Percentiles rank a stretch among this genome's conserved stretches.
Evolutionary conservation across 2,113 vertebrate species (phyloP).

Genomic region (Phylloscopus trochiloides): DNA sequence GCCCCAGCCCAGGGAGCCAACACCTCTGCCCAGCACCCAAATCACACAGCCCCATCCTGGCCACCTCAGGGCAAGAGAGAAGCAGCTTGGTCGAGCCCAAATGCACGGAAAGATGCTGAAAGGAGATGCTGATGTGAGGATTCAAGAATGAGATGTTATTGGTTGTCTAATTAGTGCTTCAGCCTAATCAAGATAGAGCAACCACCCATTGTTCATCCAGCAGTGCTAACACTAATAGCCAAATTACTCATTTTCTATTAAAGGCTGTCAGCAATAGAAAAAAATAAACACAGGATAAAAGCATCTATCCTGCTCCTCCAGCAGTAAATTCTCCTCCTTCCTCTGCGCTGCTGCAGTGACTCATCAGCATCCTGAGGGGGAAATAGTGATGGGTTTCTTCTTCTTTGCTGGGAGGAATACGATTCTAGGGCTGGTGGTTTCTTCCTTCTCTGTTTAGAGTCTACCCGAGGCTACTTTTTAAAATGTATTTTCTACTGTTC

Average conservation of each 20-base stretch:
- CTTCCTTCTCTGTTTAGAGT: neutral
- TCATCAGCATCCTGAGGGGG: neutral
- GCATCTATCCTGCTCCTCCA: neutral
- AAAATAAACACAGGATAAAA: neutral
- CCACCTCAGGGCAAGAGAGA: neutral
- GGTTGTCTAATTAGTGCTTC: neutral
- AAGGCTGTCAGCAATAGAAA: neutral
- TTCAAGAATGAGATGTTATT: neutral
- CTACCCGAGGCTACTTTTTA: neutral
- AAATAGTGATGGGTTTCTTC: neutral
- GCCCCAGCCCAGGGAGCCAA: neutral
- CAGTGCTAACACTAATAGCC: neutral
- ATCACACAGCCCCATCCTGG: neutral
- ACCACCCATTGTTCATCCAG: neutral
- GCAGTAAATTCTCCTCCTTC: neutral
- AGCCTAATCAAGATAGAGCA: neutral
- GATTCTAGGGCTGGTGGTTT: neutral
- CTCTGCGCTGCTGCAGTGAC: neutral
- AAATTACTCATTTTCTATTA: neutral
- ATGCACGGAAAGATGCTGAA: neutral
- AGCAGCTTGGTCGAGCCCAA: neutral
- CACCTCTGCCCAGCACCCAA: accelerated
- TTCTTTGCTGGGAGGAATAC: neutral
- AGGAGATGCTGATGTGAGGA: neutral
- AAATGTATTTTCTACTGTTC: neutral